A percentile compares a stretch with the other conserved stretches of the same genome.
Evolutionary conservation across 2,113 vertebrate genomes (phyloP).

Genomic region (Speoplatyrhinus poulsoni): DNA sequence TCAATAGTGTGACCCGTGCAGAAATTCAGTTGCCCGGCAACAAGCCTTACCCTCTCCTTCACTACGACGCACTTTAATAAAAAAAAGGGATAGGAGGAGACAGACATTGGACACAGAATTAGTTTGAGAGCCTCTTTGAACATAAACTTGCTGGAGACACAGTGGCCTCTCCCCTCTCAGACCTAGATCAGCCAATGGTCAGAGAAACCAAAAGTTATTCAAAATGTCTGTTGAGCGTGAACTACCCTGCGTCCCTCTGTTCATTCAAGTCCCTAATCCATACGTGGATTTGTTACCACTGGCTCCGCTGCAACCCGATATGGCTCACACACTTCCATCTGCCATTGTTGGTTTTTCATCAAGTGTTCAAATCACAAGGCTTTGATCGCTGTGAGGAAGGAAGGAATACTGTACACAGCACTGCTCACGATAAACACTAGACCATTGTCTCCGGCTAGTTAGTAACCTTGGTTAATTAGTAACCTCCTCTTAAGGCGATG

Average conservation of each 20-base stretch:
- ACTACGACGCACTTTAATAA: constrained; percentile 77
- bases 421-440: background rate
- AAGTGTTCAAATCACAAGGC: constrained; percentile 1
- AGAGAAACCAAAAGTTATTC: constrained; percentile 15
- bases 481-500: background rate
- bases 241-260: constrained; percentile 27
- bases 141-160: constrained; percentile 24
- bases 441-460: background rate
- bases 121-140: constrained; percentile 42
- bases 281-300: constrained; percentile 46
- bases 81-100: constrained; percentile 65
- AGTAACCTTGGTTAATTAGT: background rate
- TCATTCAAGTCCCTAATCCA: constrained; percentile 50
- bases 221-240: constrained; percentile 1
- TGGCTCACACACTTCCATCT: constrained; percentile 25
- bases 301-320: constrained; percentile 46
- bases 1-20: constrained; percentile 70
- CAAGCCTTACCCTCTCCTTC: constrained; percentile 80
- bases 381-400: background rate
- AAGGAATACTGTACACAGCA: background rate
- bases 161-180: constrained; percentile 19
- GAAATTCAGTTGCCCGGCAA: constrained; percentile 61
- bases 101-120: constrained; percentile 74
- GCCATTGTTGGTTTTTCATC: constrained; percentile 1
- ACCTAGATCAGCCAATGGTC: constrained; percentile 21